Evolutionary conservation across 2,797 vertebrate species (phyloP).

Genomic region (Malacoctenus gilli): DNA sequence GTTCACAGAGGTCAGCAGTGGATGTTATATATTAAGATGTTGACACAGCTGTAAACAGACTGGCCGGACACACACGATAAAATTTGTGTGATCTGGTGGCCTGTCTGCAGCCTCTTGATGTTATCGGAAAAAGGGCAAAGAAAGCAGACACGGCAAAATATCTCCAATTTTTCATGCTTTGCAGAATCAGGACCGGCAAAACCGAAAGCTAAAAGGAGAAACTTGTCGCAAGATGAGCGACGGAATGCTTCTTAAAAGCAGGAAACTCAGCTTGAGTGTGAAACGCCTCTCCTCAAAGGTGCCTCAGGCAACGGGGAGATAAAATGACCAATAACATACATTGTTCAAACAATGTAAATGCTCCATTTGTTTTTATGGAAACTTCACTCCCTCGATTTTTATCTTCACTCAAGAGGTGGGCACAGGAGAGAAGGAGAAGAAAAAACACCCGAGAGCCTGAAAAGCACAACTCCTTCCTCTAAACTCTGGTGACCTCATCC

Average conservation of each 20-base stretch:
- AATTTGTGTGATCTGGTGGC: background rate
- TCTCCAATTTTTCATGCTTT: too few species aligned
- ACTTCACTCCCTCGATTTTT: constrained; percentile 6
- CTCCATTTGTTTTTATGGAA: constrained; percentile 17
- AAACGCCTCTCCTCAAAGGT: background rate
- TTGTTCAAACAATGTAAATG: constrained; percentile 14
- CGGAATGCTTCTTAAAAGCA: too few species aligned
- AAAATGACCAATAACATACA: constrained; percentile 17
- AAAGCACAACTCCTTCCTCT: background rate
- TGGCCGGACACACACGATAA: background rate
- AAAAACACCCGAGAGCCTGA: too few species aligned
- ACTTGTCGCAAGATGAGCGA: too few species aligned
- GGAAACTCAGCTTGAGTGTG: background rate
- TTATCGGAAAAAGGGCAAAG: background rate
- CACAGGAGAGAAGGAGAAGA: background rate
- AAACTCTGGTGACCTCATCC: constrained; percentile 3
- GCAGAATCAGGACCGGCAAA: background rate
- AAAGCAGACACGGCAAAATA: too few species aligned
- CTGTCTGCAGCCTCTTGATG: background rate
- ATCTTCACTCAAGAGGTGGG: constrained; percentile 11
- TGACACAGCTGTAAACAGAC: constrained; percentile 42
- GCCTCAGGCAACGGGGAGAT: background rate
- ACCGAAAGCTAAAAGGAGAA: too few species aligned
- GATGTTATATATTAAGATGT: constrained; percentile 12
- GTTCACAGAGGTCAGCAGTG: constrained; percentile 14